Percentiles rank a stretch among this genome's conserved stretches.
These are phyloP conservation scores for Etheostoma perlongum DNA, from an alignment of 2,797 vertebrate species.

Conservation along the genomic window DNA sequence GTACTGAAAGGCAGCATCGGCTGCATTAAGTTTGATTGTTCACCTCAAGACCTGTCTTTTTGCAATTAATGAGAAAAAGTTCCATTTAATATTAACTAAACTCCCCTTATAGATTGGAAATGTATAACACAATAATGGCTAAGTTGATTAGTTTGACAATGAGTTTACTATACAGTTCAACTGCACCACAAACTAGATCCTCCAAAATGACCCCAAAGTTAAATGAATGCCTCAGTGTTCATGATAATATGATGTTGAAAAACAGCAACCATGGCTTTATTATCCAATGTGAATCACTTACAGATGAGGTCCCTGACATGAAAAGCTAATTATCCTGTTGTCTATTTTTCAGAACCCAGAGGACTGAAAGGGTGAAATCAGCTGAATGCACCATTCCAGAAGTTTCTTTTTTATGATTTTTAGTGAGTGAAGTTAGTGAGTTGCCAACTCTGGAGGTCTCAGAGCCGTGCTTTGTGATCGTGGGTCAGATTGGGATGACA, in stretches of 20 bases:
- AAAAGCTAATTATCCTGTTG: constrained; percentile 21
- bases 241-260: neutral
- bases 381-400: neutral
- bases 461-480: neutral
- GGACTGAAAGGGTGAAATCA: neutral
- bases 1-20: no score
- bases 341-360: constrained; percentile 2
- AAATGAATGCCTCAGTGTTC: neutral
- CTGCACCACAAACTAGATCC: neutral
- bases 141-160: neutral
- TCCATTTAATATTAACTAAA: no score
- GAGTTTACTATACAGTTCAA: neutral
- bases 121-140: neutral
- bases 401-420: neutral
- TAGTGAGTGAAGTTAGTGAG: neutral
- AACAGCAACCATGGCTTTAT: neutral
- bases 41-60: neutral
- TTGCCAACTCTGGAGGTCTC: neutral
- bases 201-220: neutral
- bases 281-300: constrained; percentile 22
- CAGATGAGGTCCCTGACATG: constrained; percentile 14
- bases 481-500: neutral
- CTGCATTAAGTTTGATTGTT: no score
- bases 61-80: neutral
- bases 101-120: no score